phyloP scores from a whole-genome alignment of 2,888 invertebrate species.

The Aspidiotus rigidus region DNA sequence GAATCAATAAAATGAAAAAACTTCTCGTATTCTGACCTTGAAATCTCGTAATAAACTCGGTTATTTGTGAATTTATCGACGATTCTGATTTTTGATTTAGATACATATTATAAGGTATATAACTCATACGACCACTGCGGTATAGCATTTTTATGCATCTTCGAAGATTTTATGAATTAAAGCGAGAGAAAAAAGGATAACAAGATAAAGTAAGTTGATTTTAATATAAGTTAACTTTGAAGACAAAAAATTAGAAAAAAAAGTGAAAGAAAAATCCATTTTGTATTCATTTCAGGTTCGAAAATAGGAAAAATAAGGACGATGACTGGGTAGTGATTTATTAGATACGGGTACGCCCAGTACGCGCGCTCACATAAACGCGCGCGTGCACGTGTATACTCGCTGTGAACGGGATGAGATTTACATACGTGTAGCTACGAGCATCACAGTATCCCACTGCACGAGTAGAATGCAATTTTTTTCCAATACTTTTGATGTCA shows the following conservation, averaged over 20 bases:
- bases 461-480: too few species aligned
- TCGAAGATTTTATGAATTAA: neutral
- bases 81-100: too few species aligned
- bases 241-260: neutral
- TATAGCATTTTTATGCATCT: neutral
- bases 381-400: constrained; percentile 16
- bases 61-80: too few species aligned
- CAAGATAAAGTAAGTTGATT: neutral
- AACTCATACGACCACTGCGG: neutral
- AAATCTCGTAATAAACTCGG: too few species aligned
- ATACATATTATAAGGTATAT: too few species aligned
- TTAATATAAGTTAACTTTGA: neutral
- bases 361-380: constrained; percentile 24
- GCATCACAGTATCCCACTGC: too few species aligned
- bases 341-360: constrained; percentile 27
- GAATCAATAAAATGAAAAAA: too few species aligned
- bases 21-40: too few species aligned
- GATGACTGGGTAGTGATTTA: constrained; percentile 31
- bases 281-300: constrained; percentile 1
- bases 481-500: too few species aligned
- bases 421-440: neutral
- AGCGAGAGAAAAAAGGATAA: neutral
- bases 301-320: constrained; percentile 25
- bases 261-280: neutral
- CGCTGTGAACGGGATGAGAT: constrained; percentile 14